Evolutionary conservation across 2,888 invertebrate species (phyloP).

Genomic region (Erebia epiphron): DNA sequence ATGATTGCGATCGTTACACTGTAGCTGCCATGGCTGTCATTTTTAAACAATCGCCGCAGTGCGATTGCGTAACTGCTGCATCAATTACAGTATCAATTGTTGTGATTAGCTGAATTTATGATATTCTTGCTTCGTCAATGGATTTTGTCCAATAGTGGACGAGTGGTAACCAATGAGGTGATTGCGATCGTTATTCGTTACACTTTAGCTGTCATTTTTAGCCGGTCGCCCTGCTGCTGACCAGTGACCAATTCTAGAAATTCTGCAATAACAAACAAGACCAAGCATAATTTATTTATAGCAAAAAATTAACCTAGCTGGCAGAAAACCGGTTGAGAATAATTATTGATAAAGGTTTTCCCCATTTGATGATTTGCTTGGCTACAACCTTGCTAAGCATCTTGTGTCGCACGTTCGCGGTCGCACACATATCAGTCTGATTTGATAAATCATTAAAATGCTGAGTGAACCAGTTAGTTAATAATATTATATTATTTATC

Average conservation of each 20-base stretch:
- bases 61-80: too few species aligned
- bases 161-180: too few species aligned
- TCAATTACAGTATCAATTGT: too few species aligned
- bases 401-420: constrained; percentile 7
- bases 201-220: too few species aligned
- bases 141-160: too few species aligned
- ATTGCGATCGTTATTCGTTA: too few species aligned
- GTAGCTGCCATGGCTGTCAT: too few species aligned
- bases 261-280: neutral
- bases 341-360: constrained; percentile 30
- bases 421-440: constrained; percentile 13
- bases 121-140: too few species aligned
- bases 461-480: constrained; percentile 2
- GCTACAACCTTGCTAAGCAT: constrained; percentile 14
- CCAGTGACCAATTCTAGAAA: neutral
- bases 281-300: neutral
- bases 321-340: constrained; percentile 28
- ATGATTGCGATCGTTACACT: too few species aligned
- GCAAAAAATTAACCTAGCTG: constrained; percentile 19
- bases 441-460: constrained; percentile 13
- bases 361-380: constrained; percentile 25
- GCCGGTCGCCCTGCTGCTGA: too few species aligned
- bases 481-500: neutral
- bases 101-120: too few species aligned
- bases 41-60: too few species aligned